Percentiles rank a stretch among this genome's conserved stretches.
These are phyloP conservation scores for Drosophila grimshawi DNA, from an alignment of 1,140 invertebrate genomes.

Conservation along the genomic window DNA sequence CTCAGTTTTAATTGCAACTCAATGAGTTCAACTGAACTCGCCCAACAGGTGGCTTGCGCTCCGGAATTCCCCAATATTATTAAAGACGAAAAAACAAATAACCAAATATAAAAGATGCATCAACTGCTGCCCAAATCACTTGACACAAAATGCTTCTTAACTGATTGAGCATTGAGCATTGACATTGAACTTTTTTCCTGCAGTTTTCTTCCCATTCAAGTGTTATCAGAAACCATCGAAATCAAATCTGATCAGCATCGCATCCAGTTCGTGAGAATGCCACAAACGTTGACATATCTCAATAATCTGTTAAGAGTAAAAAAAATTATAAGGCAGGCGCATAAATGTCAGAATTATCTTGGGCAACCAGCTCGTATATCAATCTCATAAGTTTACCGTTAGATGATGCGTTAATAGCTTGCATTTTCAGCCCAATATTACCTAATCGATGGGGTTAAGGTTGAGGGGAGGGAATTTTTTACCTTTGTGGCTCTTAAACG, in stretches of 20 bases:
- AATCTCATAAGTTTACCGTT: slow-evolving; percentile 45
- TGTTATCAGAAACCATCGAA: slow-evolving; percentile 39
- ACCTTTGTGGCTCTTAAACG: slow-evolving; percentile 28
- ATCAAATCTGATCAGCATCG: slow-evolving; percentile 20
- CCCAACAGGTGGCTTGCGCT: slow-evolving; percentile 67
- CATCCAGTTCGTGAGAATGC: slow-evolving; percentile 47
- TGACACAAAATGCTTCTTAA: slow-evolving; percentile 57
- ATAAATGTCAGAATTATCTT: slow-evolving; percentile 32
- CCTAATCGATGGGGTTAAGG: slow-evolving; percentile 8
- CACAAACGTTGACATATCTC: slow-evolving; percentile 57
- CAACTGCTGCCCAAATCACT: slow-evolving; percentile 49
- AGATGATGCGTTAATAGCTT: slow-evolving; percentile 43
- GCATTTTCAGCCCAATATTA: slow-evolving; percentile 22
- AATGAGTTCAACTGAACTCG: slow-evolving; percentile 73
- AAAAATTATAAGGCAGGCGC: slow-evolving; percentile 11
- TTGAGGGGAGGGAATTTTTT: neutral
- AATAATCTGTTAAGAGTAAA: slow-evolving; percentile 40
- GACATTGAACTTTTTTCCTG: slow-evolving; percentile 70
- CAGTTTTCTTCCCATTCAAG: slow-evolving; percentile 3
- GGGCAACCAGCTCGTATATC: slow-evolving; percentile 22
- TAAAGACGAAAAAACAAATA: neutral
- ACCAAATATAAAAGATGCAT: slow-evolving; percentile 32
- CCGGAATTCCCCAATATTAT: slow-evolving; percentile 7
- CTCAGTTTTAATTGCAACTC: slow-evolving; percentile 70
- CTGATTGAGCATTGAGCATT: slow-evolving; percentile 68